These are phyloP conservation scores for Drosophila auraria DNA, from an alignment of 1,140 invertebrate genomes.

Conservation along the genomic window DNA sequence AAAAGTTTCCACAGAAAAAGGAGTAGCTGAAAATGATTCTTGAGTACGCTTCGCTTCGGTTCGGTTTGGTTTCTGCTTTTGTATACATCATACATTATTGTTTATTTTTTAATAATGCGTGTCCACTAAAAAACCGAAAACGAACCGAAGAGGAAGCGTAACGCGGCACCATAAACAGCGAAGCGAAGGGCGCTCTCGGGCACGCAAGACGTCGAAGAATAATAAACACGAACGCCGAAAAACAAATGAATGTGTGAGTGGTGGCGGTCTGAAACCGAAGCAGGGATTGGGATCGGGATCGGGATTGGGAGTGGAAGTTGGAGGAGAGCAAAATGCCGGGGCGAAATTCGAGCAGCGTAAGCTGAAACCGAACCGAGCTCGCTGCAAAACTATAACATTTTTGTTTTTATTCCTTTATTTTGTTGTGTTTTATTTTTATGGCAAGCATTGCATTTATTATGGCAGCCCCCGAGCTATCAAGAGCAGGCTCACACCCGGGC, in stretches of 20 bases:
- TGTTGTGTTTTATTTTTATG: constrained; percentile 76
- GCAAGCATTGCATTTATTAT: constrained; percentile 79
- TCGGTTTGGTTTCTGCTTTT: constrained; percentile 40
- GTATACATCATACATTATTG: constrained; percentile 69
- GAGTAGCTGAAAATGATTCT: constrained; percentile 67
- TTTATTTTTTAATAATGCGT: constrained; percentile 85
- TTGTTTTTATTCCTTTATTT: constrained; percentile 49
- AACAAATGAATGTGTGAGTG: constrained; percentile 28
- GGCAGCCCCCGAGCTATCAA: constrained; percentile 43
- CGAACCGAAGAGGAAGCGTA: constrained; percentile 62
- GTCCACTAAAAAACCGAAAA: constrained; percentile 73
- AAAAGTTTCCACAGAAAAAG: constrained; percentile 71
- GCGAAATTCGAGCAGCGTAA: constrained; percentile 72
- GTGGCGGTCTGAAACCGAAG: constrained; percentile 18
- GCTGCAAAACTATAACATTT: constrained; percentile 73
- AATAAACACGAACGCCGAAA: constrained; percentile 74
- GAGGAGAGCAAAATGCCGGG: constrained; percentile 17
- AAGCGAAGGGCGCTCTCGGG: constrained; percentile 44
- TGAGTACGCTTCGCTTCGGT: constrained; percentile 16
- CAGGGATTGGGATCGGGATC: constrained; percentile 17
- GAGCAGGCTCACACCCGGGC: constrained; percentile 19
- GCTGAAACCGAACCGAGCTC: constrained; percentile 64
- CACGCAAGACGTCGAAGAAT: constrained; percentile 66
- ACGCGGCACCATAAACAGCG: constrained; percentile 75
- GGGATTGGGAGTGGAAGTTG: constrained; percentile 6